Evolutionary conservation across 2,113 vertebrate species (phyloP), one percentile per base, ranked within the genome.

Genomic region (Sminthopsis crassicaudata): DNA sequence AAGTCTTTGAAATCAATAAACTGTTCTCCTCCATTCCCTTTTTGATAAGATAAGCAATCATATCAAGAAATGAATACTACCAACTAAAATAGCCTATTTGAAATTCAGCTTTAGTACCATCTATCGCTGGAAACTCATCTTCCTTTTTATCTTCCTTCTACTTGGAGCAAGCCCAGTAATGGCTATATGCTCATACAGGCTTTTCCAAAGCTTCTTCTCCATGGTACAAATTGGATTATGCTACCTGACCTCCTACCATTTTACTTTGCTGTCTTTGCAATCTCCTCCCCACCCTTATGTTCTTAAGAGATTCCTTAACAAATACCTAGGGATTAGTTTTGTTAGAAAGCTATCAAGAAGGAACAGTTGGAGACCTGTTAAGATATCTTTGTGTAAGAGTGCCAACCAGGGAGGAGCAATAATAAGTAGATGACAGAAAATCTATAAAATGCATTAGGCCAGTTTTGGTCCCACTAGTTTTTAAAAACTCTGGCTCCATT

Each of bases 371-470:
- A 98, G 96, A 93, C 94, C 90, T 53, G 91, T 96, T 96, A 95
- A 98, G 96, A 95, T 48, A 92, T 95, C 91, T 96, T 96, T 96
- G 93, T 90, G 51, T 95, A 95, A 92, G 54, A 94, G 53, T 42
- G 76, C 93, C 96, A 91, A 88, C 96, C 92, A 53, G 96, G 91
- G 95, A 96, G 60, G 8, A 84, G 50, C 93, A 98, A 97, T 97
- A 98, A 98, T 98, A 98, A 97, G 95, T 94, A 96, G 46, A 53
- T 97, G 97, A 97, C 97, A 98, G 96, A 96, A 98, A 98, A 98
- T 97, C 98, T 96, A 97, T 98, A 98, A 97, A 98, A 97, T 94
- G 97, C 95, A 98, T 97, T 98, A 98, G 97, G n/a, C 24, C 91
- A 94, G 95, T 94, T 94, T 98, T 91, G 94, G 94, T 97, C 96